Conservation (phyloP, 1,140 invertebrate species). For the honey bee (Apis mellifera) region Amel_HAv3.1 CM009931.2:21862001-21862500, state of each 20-base stretch:
- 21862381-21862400: neutral
- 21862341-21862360: slow-evolving; percentile 31
- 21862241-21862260: neutral
- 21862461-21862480: slow-evolving; percentile 14
- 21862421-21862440: slow-evolving; percentile 11
- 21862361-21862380: neutral
- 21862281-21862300: neutral
- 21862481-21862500: slow-evolving; percentile 25
- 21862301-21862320: neutral
- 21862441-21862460: slow-evolving; percentile 23
- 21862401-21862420: neutral
- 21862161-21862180: slow-evolving; percentile 30
- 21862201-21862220: slow-evolving; percentile 10
- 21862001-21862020: neutral
- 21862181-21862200: neutral
- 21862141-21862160: slow-evolving; percentile 3
- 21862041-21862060: neutral
- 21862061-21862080: neutral
- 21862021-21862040: too few species aligned
- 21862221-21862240: neutral
- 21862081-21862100: neutral
- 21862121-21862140: neutral
- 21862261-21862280: neutral
- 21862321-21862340: slow-evolving; percentile 21
- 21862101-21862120: too few species aligned